Evolutionary conservation across 1,140 invertebrate species (phyloP).

Genomic region (Eupristina koningsbergeri): DNA sequence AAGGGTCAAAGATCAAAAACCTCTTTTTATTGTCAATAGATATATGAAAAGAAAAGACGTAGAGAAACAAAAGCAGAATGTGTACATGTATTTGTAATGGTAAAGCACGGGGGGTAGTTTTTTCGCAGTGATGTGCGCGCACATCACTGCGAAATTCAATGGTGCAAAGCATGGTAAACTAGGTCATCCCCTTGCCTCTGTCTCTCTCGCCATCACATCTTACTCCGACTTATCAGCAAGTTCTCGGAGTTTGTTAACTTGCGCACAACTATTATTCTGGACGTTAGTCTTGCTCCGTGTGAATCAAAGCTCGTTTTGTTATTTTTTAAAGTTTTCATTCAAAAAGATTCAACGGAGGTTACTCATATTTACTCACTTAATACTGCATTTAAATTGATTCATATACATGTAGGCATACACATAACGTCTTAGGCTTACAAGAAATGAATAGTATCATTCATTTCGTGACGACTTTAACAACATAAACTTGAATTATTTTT

Average conservation of each 20-base stretch:
- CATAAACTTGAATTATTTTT: no score
- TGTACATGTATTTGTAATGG: neutral
- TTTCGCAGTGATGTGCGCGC: constrained; percentile 19
- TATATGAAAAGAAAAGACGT: neutral
- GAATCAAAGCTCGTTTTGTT: constrained; percentile 55
- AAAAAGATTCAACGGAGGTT: neutral
- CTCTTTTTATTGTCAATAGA: neutral
- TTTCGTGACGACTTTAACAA: no score
- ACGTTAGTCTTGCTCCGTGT: constrained; percentile 58
- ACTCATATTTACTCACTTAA: neutral
- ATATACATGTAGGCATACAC: no score
- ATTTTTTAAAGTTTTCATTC: neutral
- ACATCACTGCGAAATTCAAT: constrained; percentile 8
- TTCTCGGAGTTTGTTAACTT: neutral
- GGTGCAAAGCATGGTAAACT: constrained; percentile 15
- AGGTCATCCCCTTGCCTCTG: constrained; percentile 32
- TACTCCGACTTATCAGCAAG: neutral
- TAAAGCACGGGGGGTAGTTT: neutral
- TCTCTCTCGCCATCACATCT: constrained; percentile 3
- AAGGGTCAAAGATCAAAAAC: neutral
- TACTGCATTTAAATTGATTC: neutral
- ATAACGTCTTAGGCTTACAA: no score
- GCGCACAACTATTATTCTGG: constrained; percentile 22
- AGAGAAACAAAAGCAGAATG: neutral
- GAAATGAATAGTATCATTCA: no score